Percentiles rank a stretch among this genome's conserved stretches.
Evolutionary conservation across 2,113 vertebrate genomes (phyloP).

Genomic region (Brachionichthys hirsutus): DNA sequence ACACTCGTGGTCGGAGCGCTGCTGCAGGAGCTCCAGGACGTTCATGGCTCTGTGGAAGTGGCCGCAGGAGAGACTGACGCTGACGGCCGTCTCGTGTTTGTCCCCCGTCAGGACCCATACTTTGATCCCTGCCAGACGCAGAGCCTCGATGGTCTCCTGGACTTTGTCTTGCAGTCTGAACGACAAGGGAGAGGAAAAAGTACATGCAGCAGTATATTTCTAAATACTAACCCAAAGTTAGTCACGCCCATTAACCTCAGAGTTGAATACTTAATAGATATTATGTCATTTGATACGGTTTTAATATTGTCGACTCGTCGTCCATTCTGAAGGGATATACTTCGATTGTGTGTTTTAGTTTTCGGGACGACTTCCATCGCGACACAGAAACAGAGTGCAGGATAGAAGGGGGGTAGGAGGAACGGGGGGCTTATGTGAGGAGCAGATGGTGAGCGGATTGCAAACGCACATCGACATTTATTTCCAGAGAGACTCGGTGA

Average conservation of each 20-base stretch:
- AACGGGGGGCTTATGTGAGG: slow-evolving; percentile 28
- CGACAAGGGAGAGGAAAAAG: not conserved
- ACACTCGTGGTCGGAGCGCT: slow-evolving; percentile 90
- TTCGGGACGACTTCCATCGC: slow-evolving; percentile 38
- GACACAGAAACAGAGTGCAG: slow-evolving; percentile 17
- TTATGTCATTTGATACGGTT: no score
- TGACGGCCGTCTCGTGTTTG: slow-evolving; percentile 95
- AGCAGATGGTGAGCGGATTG: slow-evolving; percentile 57
- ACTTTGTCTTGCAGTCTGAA: slow-evolving; percentile 93
- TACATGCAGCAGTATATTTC: not conserved
- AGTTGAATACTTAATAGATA: no score
- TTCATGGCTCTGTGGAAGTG: slow-evolving; percentile 97
- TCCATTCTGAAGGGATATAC: no score
- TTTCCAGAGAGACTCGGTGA: slow-evolving; percentile 31
- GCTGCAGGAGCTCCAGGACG: slow-evolving; percentile 91
- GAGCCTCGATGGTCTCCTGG: slow-evolving; percentile 93
- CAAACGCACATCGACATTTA: slow-evolving; percentile 41
- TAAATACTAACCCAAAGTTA: no score
- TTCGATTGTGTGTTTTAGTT: no score
- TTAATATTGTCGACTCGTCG: no score
- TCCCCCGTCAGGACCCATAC: slow-evolving; percentile 97
- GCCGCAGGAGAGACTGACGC: slow-evolving; percentile 93
- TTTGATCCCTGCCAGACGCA: slow-evolving; percentile 95
- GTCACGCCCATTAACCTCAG: no score
- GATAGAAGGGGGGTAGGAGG: not conserved